Base-by-base conservation (phyloP, 2,797 vertebrate species). In the Danionella dracula region DNA sequence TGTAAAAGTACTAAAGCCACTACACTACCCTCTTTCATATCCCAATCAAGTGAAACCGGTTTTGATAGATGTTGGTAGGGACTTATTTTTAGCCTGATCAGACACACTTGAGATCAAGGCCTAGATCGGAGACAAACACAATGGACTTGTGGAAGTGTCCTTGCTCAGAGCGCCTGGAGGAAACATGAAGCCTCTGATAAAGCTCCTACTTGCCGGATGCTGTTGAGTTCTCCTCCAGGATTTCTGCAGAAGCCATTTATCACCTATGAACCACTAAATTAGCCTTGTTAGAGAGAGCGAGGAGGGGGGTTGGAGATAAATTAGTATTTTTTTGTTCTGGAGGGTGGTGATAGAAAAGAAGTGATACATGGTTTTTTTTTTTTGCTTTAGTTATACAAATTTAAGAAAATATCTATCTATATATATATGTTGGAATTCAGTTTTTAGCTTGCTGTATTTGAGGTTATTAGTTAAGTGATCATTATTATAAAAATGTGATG, bases 211-310 rank as follows among this genome's bases (percentile, higher is more conserved):
- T 27, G 23, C 23, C 23, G 23, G 23, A 27, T 75, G 84, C 79
- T 81, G 81, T 76, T 80, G 76, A 81, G 66, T 19, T 20, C 61
- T 72, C 77, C 23, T 38, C 35, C 42, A 32, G 60, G 35, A 32
- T 51, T 68, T 27, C 49, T 66, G 85, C 82, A 82, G 80, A 56
- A 72, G 38, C 79, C 79, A 80, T 83, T 88, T 81, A 85, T 82
- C 80, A 68, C 76, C 86, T 82, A 89, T 85, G 85, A 87, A 83
- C 81, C 79, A 68, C 80, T 80, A 78, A 83, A 82, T 72, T 72
- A 77, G 1, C 78, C 77, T 72, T 40, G 62, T 81, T 79, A 79
- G 81, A 71, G 63, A 67, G n/a, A 68, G 78, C 5, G 8, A 8
- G 42, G 11, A 9, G 56, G 16, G 13, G 23, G 23, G 3, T n/a